Conservation (phyloP, 2,888 invertebrate genomes). For the Hemithea aestivaria region DNA sequence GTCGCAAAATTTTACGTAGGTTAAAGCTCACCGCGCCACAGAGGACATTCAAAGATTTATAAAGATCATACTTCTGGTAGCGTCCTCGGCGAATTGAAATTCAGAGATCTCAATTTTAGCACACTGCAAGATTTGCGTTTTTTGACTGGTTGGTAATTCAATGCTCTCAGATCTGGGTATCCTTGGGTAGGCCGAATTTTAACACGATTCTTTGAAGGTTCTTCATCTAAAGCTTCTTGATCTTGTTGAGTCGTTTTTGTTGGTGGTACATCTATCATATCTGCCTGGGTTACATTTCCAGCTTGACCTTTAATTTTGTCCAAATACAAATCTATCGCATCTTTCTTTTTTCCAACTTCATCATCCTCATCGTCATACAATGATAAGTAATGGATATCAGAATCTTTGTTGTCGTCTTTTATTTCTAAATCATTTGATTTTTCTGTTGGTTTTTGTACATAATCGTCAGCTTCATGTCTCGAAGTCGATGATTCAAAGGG, state of each 20-base stretch:
- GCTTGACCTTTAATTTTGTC: conserved; percentile 24
- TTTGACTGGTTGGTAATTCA: conserved; percentile 4
- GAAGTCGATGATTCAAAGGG: too few relatives aligned
- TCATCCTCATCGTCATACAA: conserved; percentile 50
- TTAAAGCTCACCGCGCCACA: too few relatives aligned
- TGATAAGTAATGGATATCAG: conserved; percentile 44
- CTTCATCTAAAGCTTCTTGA: background rate
- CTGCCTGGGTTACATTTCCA: too few relatives aligned
- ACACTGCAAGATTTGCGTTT: conserved; percentile 45
- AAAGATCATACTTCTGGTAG: conserved; percentile 52
- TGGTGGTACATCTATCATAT: too few relatives aligned
- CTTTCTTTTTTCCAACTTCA: conserved; percentile 30
- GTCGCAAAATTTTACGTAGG: too few relatives aligned
- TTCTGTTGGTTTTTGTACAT: conserved; percentile 1
- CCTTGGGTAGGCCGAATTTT: too few relatives aligned
- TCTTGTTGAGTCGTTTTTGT: too few relatives aligned
- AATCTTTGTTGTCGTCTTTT: conserved; percentile 34
- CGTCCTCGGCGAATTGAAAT: conserved; percentile 56
- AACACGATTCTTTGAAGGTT: conserved; percentile 1
- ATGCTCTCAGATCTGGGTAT: conserved; percentile 1
- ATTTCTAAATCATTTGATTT: conserved; percentile 19
- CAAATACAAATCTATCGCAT: conserved; percentile 31
- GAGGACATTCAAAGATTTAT: too few relatives aligned
- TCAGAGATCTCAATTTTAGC: conserved; percentile 46
- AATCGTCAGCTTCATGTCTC: conserved; percentile 13